Evolutionary conservation across 2,888 invertebrate genomes (phyloP).

Genomic region (Cryptocheilus praepositus): DNA sequence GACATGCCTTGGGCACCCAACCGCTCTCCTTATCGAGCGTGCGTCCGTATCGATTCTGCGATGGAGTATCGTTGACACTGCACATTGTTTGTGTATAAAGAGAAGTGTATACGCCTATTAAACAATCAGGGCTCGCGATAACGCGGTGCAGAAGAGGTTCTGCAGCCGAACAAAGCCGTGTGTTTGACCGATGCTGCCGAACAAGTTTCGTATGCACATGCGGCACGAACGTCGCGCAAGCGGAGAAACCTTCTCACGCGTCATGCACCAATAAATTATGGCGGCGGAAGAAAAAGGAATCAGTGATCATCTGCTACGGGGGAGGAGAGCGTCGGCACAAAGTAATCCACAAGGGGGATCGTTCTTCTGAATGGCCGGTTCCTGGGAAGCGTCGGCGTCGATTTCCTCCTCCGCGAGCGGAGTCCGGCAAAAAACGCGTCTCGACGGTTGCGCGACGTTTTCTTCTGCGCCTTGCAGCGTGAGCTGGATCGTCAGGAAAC

Average conservation of each 20-base stretch:
- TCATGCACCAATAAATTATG: constrained; percentile 56
- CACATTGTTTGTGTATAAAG: no score
- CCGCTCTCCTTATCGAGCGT: constrained; percentile 30
- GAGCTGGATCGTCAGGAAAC: no score
- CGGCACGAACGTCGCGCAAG: constrained; percentile 20
- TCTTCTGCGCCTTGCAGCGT: constrained; percentile 6
- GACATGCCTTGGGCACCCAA: constrained; percentile 46
- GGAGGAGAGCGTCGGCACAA: constrained; percentile 10
- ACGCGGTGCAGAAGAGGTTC: no score
- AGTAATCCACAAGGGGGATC: constrained; percentile 40
- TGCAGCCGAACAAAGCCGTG: no score
- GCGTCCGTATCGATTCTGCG: no score
- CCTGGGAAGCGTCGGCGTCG: constrained; percentile 56
- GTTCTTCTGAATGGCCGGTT: constrained; percentile 45
- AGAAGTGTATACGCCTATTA: no score
- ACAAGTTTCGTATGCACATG: background rate
- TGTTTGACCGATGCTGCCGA: no score
- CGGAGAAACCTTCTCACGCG: constrained; percentile 54
- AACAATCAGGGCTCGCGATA: no score
- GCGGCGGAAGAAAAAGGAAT: constrained; percentile 48
- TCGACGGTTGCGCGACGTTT: constrained; percentile 25
- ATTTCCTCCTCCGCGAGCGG: constrained; percentile 50
- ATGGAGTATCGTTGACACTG: no score
- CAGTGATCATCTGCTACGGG: constrained; percentile 52
- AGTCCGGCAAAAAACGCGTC: constrained; percentile 32